A percentile compares a stretch with the other conserved stretches of the same genome.
Evolutionary conservation across 2,797 vertebrate species (phyloP).

Genomic region (Parauchenoglanis punctatus): DNA sequence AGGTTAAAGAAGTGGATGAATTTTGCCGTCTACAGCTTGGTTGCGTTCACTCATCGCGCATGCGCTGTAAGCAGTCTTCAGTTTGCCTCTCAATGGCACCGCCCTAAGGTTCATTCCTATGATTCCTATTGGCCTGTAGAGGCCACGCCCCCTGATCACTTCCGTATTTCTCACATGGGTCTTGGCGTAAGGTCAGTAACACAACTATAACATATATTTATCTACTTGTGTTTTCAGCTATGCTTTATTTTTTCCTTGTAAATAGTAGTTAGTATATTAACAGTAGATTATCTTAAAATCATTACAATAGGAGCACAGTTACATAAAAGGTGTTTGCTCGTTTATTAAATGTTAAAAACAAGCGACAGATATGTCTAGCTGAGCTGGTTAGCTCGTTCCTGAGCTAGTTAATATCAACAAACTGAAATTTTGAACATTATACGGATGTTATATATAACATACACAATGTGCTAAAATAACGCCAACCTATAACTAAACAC

Average conservation of each 20-base stretch:
- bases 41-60: not conserved
- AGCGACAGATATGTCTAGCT: not conserved
- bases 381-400: not conserved
- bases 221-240: not conserved
- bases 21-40: not conserved
- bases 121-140: constrained; percentile 22
- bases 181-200: constrained; percentile 26
- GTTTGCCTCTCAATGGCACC: not conserved
- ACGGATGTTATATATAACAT: not conserved
- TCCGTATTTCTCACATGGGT: constrained; percentile 33
- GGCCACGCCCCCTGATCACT: not conserved
- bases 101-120: not conserved
- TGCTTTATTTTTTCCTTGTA: not conserved
- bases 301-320: not conserved
- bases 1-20: not conserved
- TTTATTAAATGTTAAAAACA: not conserved
- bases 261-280: not conserved
- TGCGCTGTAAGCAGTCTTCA: not conserved
- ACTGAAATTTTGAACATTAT: not conserved
- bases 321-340: not conserved
- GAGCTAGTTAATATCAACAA: not conserved
- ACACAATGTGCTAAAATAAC: not conserved
- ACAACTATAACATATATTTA: not conserved
- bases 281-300: not conserved
- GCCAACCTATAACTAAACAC: not conserved